Conservation (phyloP, 1,140 invertebrate species). For the Listronotus oregonensis region DNA sequence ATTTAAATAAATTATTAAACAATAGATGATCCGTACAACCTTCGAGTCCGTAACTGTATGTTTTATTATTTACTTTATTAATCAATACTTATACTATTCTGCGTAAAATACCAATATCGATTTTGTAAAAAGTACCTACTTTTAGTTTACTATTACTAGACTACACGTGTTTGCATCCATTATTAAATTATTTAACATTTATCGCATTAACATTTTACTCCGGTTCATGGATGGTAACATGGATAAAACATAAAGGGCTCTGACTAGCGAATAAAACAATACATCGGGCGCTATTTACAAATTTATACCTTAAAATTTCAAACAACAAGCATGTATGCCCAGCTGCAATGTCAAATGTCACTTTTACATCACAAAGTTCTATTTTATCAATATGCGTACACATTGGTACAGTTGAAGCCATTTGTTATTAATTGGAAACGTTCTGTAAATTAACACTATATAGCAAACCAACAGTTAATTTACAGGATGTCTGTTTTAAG, state of each 20-base stretch:
- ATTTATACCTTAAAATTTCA: slow-evolving; percentile 6
- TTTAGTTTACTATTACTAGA: background rate
- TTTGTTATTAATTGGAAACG: slow-evolving; percentile 5
- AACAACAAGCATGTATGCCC: slow-evolving; percentile 1
- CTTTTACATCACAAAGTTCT: too few species aligned
- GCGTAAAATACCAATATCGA: too few species aligned
- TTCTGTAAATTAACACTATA: slow-evolving; percentile 6
- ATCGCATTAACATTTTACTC: slow-evolving; percentile 1
- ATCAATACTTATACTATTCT: too few species aligned
- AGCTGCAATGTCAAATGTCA: background rate
- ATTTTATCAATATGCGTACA: too few species aligned
- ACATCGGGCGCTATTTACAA: background rate
- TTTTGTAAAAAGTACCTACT: background rate
- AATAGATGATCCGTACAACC: too few species aligned
- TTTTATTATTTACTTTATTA: too few species aligned
- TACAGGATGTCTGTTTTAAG: too few species aligned
- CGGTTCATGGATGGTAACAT: slow-evolving; percentile 11
- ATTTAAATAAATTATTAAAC: too few species aligned
- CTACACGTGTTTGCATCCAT: slow-evolving; percentile 4
- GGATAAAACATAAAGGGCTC: slow-evolving; percentile 15
- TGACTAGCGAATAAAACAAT: slow-evolving; percentile 12
- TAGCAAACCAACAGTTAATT: too few species aligned
- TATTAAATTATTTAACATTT: slow-evolving; percentile 13
- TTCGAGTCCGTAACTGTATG: too few species aligned
- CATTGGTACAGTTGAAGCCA: slow-evolving; percentile 10